Evolutionary conservation across 1,140 invertebrate species (phyloP).

Genomic region (Pomacea maculata): DNA sequence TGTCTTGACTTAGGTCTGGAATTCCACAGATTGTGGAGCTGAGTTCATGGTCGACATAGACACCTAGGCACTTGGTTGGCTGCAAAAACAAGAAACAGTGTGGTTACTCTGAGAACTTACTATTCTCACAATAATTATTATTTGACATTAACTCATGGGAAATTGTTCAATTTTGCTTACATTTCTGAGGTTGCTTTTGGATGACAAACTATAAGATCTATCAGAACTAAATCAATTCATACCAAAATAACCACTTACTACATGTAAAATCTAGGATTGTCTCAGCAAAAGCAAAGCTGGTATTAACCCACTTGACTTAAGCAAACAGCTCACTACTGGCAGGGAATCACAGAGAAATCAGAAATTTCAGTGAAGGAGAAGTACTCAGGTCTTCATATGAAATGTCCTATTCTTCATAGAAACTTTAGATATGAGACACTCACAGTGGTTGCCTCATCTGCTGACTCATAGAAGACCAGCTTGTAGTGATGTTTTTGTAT

Average conservation of each 20-base stretch:
- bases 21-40: slow-evolving; percentile 35
- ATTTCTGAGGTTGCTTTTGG: neutral
- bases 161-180: neutral
- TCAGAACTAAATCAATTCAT: neutral
- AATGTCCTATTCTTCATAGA: neutral
- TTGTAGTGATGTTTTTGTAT: slow-evolving; percentile 29
- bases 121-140: neutral
- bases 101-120: neutral
- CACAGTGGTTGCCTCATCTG: slow-evolving; percentile 31
- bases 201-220: neutral
- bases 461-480: slow-evolving; percentile 25
- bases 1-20: slow-evolving; percentile 27
- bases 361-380: neutral
- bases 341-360: neutral
- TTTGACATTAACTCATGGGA: neutral
- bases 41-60: slow-evolving; percentile 27
- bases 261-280: neutral
- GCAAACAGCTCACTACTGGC: neutral
- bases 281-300: neutral
- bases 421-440: neutral
- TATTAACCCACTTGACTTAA: neutral
- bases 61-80: slow-evolving; percentile 34
- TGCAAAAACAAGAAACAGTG: slow-evolving; percentile 9
- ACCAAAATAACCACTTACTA: neutral
- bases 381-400: neutral